These are phyloP conservation scores for Agonum fuliginosum DNA, from an alignment of 2,888 invertebrate species.

Conservation along the genomic window DNA sequence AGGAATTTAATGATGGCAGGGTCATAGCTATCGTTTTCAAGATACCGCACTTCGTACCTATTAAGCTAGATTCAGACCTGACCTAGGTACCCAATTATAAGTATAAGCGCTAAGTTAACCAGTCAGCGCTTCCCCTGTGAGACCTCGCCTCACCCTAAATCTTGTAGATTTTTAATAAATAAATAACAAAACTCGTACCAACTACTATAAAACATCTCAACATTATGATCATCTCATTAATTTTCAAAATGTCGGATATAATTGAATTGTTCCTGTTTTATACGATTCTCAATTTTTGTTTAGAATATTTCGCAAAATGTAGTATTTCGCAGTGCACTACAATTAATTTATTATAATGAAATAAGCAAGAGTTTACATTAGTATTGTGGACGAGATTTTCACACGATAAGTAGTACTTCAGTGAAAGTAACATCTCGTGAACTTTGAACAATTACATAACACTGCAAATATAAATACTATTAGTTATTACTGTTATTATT, in stretches of 20 bases:
- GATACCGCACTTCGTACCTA: no score
- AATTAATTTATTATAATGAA: slow-evolving; percentile 48
- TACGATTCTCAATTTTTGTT: slow-evolving; percentile 8
- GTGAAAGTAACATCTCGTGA: slow-evolving; percentile 51
- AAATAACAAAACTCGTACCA: background rate
- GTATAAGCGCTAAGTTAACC: no score
- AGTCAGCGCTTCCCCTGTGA: no score
- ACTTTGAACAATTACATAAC: slow-evolving; percentile 49
- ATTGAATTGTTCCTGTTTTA: slow-evolving; percentile 8
- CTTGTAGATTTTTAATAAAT: background rate
- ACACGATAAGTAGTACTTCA: slow-evolving; percentile 42
- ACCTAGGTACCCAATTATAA: no score
- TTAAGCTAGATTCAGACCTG: no score
- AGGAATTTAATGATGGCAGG: no score
- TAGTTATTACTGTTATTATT: slow-evolving; percentile 41
- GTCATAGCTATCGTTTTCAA: no score
- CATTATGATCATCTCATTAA: slow-evolving; percentile 4
- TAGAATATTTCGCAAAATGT: slow-evolving; percentile 32
- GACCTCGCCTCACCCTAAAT: no score
- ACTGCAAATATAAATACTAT: slow-evolving; percentile 24
- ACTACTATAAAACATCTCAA: background rate
- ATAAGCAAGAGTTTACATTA: slow-evolving; percentile 24
- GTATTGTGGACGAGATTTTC: slow-evolving; percentile 47
- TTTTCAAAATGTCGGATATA: slow-evolving; percentile 31
- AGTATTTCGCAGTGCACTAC: slow-evolving; percentile 19